A percentile compares a stretch with the other conserved stretches of the same genome.
Evolutionary conservation across 2,888 invertebrate species (phyloP).

Genomic region (Oscheius sp.): DNA sequence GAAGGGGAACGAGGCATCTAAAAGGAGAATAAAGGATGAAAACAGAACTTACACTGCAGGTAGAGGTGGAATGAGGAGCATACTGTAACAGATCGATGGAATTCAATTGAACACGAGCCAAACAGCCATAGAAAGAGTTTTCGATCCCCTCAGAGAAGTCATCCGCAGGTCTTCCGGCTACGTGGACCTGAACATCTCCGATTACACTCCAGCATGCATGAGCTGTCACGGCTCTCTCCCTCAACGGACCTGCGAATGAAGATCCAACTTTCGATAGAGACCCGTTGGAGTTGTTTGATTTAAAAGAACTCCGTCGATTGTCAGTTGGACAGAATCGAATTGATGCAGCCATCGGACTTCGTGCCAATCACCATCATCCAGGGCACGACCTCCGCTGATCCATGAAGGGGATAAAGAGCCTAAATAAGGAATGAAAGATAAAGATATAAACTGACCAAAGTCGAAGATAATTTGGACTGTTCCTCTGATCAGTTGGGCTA

Average conservation of each 20-base stretch:
- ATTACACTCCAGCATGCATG: slow-evolving; percentile 1
- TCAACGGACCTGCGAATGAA: slow-evolving; percentile 57
- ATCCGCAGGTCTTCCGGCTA: slow-evolving; percentile 64
- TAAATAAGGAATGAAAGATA: slow-evolving; percentile 3
- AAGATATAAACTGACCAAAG: slow-evolving; percentile 49
- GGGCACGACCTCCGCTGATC: slow-evolving; percentile 63
- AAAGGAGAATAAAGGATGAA: not conserved
- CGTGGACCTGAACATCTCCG: slow-evolving; percentile 55
- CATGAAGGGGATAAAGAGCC: slow-evolving; percentile 52
- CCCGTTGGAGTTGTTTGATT: slow-evolving; percentile 66
- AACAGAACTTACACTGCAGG: slow-evolving; percentile 34
- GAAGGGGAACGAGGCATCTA: slow-evolving; percentile 57
- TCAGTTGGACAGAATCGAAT: slow-evolving; percentile 65
- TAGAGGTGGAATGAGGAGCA: slow-evolving; percentile 53
- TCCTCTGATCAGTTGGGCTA: slow-evolving; percentile 65
- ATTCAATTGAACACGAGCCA: slow-evolving; percentile 62
- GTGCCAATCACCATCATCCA: slow-evolving; percentile 69
- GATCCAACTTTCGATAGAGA: slow-evolving; percentile 67
- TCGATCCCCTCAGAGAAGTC: slow-evolving; percentile 62
- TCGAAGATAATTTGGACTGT: slow-evolving; percentile 65
- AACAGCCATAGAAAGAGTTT: slow-evolving; percentile 56
- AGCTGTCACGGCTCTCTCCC: not conserved
- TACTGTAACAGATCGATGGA: slow-evolving; percentile 58
- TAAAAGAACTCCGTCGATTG: slow-evolving; percentile 61
- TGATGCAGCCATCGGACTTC: slow-evolving; percentile 67